Conservation (phyloP, 2,113 vertebrate species). For the Daubentonia madagascariensis region DNA sequence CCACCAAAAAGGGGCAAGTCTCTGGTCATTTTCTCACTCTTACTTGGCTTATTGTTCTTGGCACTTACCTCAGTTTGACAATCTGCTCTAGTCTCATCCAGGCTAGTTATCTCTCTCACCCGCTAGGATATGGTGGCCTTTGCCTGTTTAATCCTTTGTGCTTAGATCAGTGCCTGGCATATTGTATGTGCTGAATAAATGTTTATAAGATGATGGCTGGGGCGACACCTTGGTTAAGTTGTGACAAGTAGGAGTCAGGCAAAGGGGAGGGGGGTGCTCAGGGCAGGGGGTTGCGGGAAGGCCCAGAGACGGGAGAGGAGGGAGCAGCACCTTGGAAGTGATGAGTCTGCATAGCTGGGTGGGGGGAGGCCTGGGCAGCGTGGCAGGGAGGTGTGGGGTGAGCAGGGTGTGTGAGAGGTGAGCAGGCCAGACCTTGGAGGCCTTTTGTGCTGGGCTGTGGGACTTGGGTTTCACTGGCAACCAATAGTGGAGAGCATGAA, state of each 20-base stretch:
- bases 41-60: too few relatives aligned
- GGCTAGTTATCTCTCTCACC: background rate
- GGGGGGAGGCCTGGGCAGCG: too few relatives aligned
- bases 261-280: background rate
- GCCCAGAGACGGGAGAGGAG: background rate
- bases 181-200: too few relatives aligned
- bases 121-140: background rate
- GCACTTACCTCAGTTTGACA: background rate
- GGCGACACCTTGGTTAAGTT: background rate
- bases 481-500: background rate
- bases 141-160: background rate
- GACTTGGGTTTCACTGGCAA: background rate
- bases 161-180: background rate
- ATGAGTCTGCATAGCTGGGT: too few relatives aligned
- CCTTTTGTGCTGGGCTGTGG: background rate
- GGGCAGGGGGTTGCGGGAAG: background rate
- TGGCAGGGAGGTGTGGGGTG: background rate
- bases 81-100: background rate
- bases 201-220: background rate
- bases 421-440: too few relatives aligned
- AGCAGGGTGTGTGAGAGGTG: fast-evolving
- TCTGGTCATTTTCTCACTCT: background rate
- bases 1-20: too few relatives aligned
- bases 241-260: background rate
- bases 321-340: too few relatives aligned